Base-by-base conservation (phyloP, 2,113 vertebrate genomes). In the Pogona vitticeps region DNA sequence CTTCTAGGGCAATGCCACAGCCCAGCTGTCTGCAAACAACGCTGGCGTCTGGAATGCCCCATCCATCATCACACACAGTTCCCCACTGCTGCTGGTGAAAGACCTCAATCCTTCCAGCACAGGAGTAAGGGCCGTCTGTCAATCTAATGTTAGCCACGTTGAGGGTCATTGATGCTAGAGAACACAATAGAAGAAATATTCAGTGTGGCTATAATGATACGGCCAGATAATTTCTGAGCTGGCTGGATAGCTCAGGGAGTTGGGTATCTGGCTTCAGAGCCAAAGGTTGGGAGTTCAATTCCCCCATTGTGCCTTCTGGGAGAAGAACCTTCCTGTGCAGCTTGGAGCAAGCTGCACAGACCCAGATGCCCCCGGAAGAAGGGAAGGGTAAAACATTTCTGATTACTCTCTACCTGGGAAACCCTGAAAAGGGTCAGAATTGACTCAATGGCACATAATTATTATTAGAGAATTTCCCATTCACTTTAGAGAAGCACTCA, bases 21-120 rank as follows among this genome's bases (percentile, higher is more conserved):
- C 3, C 88, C 82, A 94, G 80, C 40, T 95, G 91, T 17, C n/a
- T 81, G 70, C 95, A 96, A 6, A 94, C 76, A 3, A 92, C 90
- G 0, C 15, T 40, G 20, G 90, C 94, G 0, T 92, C 92, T 0
- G 0, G 0, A 0, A 93, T 70, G 40, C 90, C 93, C 93, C 93
- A 94, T 72, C 42, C 26, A 6, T 92, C 59, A 0, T 92, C 90
- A 0, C 93, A 94, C 23, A 94, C 92, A 0, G 93, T 92, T 40
- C 94, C 95, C 94, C 94, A 95, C 1, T 77, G 68, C 9, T 85
- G 78, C 0, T 31, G 0, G 61, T 94, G 61, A 3, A 90, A 31
- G 61, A 95, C 86, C 38, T 95, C 94, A 0, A 96, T 88, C 72
- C 92, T 84, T 1, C 95, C 93, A 0, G 86, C 78, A 0, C 95